phyloP scores from a whole-genome alignment of 2,113 vertebrate species.

The Chitala chitala region DNA sequence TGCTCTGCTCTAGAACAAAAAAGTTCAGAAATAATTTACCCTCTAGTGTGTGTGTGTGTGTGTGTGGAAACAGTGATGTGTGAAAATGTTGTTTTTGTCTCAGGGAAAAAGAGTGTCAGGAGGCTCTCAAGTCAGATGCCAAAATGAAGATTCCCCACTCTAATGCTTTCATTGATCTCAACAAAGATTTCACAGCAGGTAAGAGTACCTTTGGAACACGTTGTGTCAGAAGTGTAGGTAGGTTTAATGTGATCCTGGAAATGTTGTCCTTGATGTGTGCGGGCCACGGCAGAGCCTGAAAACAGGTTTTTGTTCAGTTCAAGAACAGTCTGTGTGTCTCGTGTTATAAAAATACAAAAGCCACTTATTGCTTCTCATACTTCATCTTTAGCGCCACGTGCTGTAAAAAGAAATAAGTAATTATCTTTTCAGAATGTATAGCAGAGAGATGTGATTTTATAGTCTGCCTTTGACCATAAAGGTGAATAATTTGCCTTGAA shows the following conservation, averaged over 20 bases:
- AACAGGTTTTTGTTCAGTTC: too few relatives aligned
- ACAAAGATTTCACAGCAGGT: conserved; percentile 92
- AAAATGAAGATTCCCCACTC: conserved; percentile 79
- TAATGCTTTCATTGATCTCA: conserved; percentile 90
- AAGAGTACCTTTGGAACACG: conserved; percentile 46
- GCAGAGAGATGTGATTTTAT: background rate
- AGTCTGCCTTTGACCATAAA: background rate
- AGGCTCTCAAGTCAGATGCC: conserved; percentile 52
- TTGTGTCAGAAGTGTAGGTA: background rate
- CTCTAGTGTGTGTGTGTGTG: background rate
- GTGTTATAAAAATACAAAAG: background rate
- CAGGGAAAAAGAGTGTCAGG: conserved; percentile 68
- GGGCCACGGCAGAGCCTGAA: too few relatives aligned
- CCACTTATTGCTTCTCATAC: background rate
- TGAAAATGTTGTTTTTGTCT: conserved; percentile 27
- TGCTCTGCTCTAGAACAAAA: too few relatives aligned
- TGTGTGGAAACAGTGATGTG: too few relatives aligned
- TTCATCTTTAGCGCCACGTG: too few relatives aligned
- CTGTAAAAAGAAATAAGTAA: too few relatives aligned
- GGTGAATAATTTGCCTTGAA: background rate
- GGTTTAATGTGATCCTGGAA: background rate
- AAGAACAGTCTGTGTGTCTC: too few relatives aligned
- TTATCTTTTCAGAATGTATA: background rate
- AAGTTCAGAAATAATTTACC: too few relatives aligned
- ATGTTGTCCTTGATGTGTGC: background rate